Evolutionary conservation across 1,140 invertebrate genomes (phyloP), one percentile per base, ranked within the genome.

Genomic region (Leptonema lineaticorne): DNA sequence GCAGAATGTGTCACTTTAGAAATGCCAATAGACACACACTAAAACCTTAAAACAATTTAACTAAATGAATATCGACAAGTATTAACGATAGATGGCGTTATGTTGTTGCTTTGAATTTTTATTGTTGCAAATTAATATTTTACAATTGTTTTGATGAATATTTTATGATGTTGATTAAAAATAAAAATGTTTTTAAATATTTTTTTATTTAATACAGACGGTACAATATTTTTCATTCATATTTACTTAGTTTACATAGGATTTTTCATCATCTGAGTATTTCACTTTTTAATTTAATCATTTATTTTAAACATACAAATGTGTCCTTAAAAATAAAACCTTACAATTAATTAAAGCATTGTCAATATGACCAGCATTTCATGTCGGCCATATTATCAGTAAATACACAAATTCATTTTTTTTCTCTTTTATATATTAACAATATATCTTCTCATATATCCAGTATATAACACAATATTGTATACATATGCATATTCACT

Each of bases 311-410:
- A 70, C 69, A 67, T 70, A 70, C 69, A 70, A 71, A 71, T 63
- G 28, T 64, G 67, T 71, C 33, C 37, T 69, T 64, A 64, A 64
- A n/a, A 64, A 46, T 41, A 63, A 33, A 65, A 69, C 33, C 70
- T 71, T 71, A 71, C 63, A 33, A 33, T 60, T 71, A 71, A 69
- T 71, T 71, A 71, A 71, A 71, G 70, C 70, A 71, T 71, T 69
- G 37, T 71, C 45, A 71, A 66, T 37, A 65, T 65, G 69, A 62
- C 65, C 22, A 57, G 50, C 66, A 64, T 68, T 67, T 60, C 48
- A 48, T 65, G 57, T 59, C 37, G 22, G 60, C 69, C 64, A 67
- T 58, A 57, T 50, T 53, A 8, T 53, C 50, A 53, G 50, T 53
- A 24, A 26, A 64, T 46, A 63, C 57, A 46, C 57, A 67, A 26